These are phyloP conservation scores for Cheilosia grossa DNA, from an alignment of 2,888 invertebrate species.

Conservation along the genomic window DNA sequence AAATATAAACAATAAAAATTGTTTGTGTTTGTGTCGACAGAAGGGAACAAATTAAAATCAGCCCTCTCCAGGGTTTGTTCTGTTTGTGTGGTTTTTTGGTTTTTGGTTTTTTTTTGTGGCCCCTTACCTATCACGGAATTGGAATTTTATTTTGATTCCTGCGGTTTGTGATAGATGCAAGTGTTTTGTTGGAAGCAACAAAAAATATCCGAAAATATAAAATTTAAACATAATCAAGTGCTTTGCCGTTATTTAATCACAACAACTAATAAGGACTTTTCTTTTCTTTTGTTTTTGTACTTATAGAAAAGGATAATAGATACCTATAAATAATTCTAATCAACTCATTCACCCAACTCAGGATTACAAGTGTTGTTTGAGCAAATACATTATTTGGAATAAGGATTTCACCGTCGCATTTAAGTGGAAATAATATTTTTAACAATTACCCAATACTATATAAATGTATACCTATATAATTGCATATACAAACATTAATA, in stretches of 20 bases:
- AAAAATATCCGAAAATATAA: constrained; percentile 3
- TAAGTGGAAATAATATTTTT: constrained; percentile 23
- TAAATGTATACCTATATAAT: constrained; percentile 5
- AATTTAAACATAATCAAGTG: constrained; percentile 43
- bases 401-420: constrained; percentile 41
- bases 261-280: background rate
- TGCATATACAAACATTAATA: constrained; percentile 32
- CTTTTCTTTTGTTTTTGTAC: background rate
- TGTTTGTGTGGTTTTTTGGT: too few species aligned
- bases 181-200: too few species aligned
- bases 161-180: constrained; percentile 32
- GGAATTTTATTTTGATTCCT: background rate
- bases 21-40: background rate
- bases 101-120: background rate
- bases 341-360: constrained; percentile 69
- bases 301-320: background rate
- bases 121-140: background rate
- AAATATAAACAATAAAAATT: constrained; percentile 19
- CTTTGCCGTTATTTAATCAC: constrained; percentile 39
- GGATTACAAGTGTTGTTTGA: constrained; percentile 72
- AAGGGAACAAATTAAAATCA: background rate
- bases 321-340: constrained; percentile 3
- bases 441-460: constrained; percentile 6
- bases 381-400: constrained; percentile 33
- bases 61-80: background rate